Conservation (phyloP, 2,113 vertebrate species). For the Vulpes vulpes region DNA sequence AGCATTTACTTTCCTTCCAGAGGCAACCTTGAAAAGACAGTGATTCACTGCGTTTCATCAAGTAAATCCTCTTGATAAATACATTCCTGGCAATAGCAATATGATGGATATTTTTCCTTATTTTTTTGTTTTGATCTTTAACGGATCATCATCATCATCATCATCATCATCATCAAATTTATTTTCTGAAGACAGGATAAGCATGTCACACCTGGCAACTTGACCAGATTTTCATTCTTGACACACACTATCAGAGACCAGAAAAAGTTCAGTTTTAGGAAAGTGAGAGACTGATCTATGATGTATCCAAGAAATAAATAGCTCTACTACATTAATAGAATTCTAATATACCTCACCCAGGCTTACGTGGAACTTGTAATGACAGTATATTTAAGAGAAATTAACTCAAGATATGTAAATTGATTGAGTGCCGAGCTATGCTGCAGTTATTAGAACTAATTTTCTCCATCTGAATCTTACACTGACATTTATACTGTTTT, state of each 20-base stretch:
- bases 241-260: neutral
- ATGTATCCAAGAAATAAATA: slow-evolving; percentile 71
- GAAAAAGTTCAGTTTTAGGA: neutral
- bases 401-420: slow-evolving; percentile 69
- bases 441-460: slow-evolving; percentile 68
- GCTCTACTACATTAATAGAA: slow-evolving; percentile 63
- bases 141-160: neutral
- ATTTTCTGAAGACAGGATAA: neutral
- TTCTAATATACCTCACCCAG: slow-evolving; percentile 70
- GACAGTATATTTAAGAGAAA: slow-evolving; percentile 67
- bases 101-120: slow-evolving; percentile 13
- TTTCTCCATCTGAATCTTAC: slow-evolving; percentile 64
- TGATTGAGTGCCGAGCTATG: slow-evolving; percentile 69
- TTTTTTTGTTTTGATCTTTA: neutral
- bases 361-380: slow-evolving; percentile 52
- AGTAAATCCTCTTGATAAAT: slow-evolving; percentile 55
- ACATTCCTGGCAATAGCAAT: neutral
- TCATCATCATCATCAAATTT: too few relatives aligned
- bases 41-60: neutral
- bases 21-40: neutral
- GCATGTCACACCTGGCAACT: neutral
- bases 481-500: slow-evolving; percentile 73
- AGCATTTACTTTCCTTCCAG: slow-evolving; percentile 15
- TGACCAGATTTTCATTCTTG: slow-evolving; percentile 22
- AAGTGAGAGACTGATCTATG: slow-evolving; percentile 39